Base-by-base conservation (phyloP, 2,888 invertebrate genomes). In the Phengaris alcon region DNA sequence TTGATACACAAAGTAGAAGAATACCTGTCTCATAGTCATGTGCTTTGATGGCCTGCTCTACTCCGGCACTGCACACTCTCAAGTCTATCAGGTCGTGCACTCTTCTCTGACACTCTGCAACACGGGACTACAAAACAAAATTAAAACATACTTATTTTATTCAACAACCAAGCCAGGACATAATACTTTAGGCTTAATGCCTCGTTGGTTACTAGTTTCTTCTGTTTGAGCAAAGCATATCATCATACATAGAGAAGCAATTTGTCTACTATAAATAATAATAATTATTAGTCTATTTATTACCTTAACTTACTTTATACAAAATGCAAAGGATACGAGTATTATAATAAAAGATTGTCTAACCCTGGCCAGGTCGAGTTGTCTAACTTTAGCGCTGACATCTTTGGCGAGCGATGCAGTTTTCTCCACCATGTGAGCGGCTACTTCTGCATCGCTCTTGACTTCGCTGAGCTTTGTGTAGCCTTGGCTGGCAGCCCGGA, bases 51-150 rank as follows among this genome's bases (percentile, higher is more conserved):
- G 99, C 99, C 74, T 97, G 96, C 79, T 98, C 97, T 0, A 99
- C 99, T n/a, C 99, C 99, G 86, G 99, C 98, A 73, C 98, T 98
- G 87, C 99, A 99, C 76, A 98, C 94, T 88, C 99, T 98, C 74
- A 99, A 93, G 87, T 99, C 99, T 77, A 99, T 96, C 59, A 99
- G 94, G 87, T 99, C 99, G 83, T 98, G 97, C 0, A 99, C 99
- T 76, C 99, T 94, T 81, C 97, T 96, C 87, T 99, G 98, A 84
- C 98, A 99, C 82, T 98, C 98, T 4, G 97, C 97, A 0, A 99
- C 99, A 76, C 98, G 95, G 79, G 96, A 97, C 96, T 98, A 85
- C 48, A 8, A 0, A 81, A 75, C 59, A 52, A 10, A 1, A 59
- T 59, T 59, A 10, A 22, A 22, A 59, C 22, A 48, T 48, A 48